Conservation (phyloP, 2,888 invertebrate genomes). For the Diploptera punctata region DNA sequence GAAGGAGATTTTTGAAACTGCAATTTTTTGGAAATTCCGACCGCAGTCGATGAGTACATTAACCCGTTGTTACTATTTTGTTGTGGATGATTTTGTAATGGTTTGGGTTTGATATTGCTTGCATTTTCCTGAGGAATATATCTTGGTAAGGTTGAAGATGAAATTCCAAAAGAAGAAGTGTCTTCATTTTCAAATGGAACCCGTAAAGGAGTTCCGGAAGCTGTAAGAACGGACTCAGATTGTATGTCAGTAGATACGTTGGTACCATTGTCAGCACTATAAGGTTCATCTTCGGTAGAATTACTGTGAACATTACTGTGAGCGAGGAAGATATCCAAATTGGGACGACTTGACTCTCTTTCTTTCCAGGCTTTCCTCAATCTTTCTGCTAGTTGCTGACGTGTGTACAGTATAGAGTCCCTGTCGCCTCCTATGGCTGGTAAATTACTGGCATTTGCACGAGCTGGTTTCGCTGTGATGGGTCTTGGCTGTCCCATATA, state of each 20-base stretch:
- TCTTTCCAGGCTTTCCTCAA: conserved; percentile 59
- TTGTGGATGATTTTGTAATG: neutral
- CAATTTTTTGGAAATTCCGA: neutral
- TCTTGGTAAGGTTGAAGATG: too few relatives aligned
- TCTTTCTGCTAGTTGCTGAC: conserved; percentile 60
- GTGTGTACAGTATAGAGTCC: conserved; percentile 44
- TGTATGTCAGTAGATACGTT: too few relatives aligned
- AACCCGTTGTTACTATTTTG: neutral
- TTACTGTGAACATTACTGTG: conserved; percentile 51
- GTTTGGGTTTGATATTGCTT: neutral
- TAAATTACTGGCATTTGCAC: neutral
- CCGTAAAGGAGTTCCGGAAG: too few relatives aligned
- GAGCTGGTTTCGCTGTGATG: neutral
- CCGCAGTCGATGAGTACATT: neutral
- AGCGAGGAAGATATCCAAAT: conserved; percentile 60
- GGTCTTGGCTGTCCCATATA: conserved; percentile 28
- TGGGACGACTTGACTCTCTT: conserved; percentile 44
- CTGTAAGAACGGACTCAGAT: too few relatives aligned
- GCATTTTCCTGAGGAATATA: neutral
- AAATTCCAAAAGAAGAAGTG: too few relatives aligned
- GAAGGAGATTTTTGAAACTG: neutral
- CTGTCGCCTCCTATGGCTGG: conserved; percentile 7
- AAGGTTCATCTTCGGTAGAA: too few relatives aligned
- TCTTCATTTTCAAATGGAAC: too few relatives aligned
- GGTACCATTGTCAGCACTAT: too few relatives aligned